Conservation (phyloP, 2,113 vertebrate species). For the Larimichthys polyactis region DNA sequence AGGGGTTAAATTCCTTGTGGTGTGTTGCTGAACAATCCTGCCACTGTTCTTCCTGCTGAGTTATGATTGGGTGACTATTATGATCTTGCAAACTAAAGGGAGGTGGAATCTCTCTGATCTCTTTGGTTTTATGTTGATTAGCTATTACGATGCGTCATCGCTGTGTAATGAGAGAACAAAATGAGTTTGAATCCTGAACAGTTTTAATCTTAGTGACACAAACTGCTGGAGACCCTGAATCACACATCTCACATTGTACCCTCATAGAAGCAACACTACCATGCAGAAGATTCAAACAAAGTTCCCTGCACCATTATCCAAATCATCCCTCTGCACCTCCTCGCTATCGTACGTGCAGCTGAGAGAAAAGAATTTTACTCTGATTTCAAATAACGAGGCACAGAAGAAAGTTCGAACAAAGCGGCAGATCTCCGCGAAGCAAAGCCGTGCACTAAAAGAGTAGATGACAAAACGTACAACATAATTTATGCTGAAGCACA, state of each 20-base stretch:
- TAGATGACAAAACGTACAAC: too few species aligned
- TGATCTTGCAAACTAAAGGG: slow-evolving; percentile 40
- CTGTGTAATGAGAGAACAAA: slow-evolving; percentile 13
- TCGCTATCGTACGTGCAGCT: background rate
- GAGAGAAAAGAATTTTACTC: background rate
- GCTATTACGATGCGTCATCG: slow-evolving; percentile 6
- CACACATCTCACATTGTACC: background rate
- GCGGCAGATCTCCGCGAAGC: background rate
- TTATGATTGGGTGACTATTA: slow-evolving; percentile 51
- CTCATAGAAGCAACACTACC: background rate
- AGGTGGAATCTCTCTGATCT: slow-evolving; percentile 48
- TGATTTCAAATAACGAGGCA: background rate
- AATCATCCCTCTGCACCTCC: background rate
- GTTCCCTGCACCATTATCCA: background rate
- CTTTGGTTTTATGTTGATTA: slow-evolving; percentile 39
- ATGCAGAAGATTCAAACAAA: background rate
- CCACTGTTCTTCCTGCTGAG: slow-evolving; percentile 34
- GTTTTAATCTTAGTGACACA: background rate
- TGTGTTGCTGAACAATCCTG: slow-evolving; percentile 54
- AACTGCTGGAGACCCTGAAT: background rate
- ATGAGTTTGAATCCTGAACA: background rate
- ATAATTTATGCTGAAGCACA: too few species aligned
- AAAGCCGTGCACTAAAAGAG: too few species aligned
- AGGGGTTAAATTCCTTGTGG: slow-evolving; percentile 54
- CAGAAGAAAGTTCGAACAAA: too few species aligned